Base-by-base conservation (phyloP, 1,140 invertebrate species). In the Megalopta genalis region DNA sequence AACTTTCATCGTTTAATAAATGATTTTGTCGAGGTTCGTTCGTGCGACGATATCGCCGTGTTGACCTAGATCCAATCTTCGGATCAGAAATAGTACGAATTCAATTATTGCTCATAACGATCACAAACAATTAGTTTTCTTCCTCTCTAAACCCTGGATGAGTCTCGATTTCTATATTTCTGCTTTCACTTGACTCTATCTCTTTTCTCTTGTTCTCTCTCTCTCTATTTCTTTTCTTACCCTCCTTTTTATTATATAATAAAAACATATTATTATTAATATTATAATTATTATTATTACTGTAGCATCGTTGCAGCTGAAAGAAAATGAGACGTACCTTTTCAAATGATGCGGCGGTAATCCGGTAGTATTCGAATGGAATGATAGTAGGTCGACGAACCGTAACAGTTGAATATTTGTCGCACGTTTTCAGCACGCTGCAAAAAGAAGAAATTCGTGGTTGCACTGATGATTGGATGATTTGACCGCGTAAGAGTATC, bases 11-110 rank as follows among this genome's bases (percentile, higher is more conserved):
- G 73, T 73, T 85, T 85, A 85, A 85, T 85, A 83, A 87, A 81
- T 74, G 80, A 79, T 71, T 84, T 84, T 82, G 83, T 83, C 79
- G 83, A 69, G 74, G 81, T 81, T 85, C 21, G 32, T 69, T 69
- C 49, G 67, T n/a, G 23, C 8, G 39, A 46, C 39, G 63, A 54
- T 54, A 46, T 46, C 23, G 65, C n/a, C 32, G 27, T 67, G 21
- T 23, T 46, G 14, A 68, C 49, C 18, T 16, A 54, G 49, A 54
- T 23, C 14, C 42, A 46, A 46, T 46, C 10, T 18, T 25, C 23
- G 23, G 23, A 67, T 54, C 12, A 49, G 12, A 27, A 54, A 68
- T 68, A 52, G n/a, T 32, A 27, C 46, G 27, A 7, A 52, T 49
- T 32, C 16, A 52, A 68, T 68, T 68, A 9, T 23, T 42, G 12